Evolutionary conservation across 2,797 vertebrate genomes (phyloP).

Genomic region (Babyrousa celebensis): DNA sequence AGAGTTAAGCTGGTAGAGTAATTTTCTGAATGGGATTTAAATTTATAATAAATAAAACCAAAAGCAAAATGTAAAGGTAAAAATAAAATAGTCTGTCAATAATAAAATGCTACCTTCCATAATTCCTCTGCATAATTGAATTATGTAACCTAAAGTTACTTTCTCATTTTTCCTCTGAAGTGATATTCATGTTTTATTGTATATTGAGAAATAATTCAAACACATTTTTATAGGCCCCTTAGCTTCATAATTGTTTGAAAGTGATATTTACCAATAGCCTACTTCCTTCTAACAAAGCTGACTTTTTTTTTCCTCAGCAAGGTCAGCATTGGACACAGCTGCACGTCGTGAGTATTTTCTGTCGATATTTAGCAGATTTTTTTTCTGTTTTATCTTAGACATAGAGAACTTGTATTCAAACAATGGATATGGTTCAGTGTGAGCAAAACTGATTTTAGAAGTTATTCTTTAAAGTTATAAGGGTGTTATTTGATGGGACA

Average conservation of each 20-base stretch:
- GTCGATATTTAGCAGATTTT: conserved; percentile 35
- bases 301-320: conserved; percentile 89
- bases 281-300: conserved; percentile 72
- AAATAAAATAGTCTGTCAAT: neutral
- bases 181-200: conserved; percentile 58
- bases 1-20: conserved; percentile 33
- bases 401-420: neutral
- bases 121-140: neutral
- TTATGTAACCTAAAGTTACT: neutral
- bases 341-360: conserved; percentile 93
- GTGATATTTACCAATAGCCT: neutral
- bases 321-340: conserved; percentile 90
- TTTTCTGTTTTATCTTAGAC: conserved; percentile 22
- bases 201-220: neutral
- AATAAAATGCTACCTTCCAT: neutral
- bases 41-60: conserved; percentile 51
- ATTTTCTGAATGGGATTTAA: conserved; percentile 50
- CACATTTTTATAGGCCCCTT: conserved; percentile 52
- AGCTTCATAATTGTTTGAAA: conserved; percentile 57
- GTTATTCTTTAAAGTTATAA: neutral
- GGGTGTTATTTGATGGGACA: neutral
- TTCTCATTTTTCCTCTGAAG: neutral
- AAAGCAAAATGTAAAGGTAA: conserved; percentile 17
- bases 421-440: neutral
- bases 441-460: neutral